These are phyloP conservation scores for Lontra canadensis DNA, from an alignment of 2,113 vertebrate genomes.

Conservation along the genomic window DNA sequence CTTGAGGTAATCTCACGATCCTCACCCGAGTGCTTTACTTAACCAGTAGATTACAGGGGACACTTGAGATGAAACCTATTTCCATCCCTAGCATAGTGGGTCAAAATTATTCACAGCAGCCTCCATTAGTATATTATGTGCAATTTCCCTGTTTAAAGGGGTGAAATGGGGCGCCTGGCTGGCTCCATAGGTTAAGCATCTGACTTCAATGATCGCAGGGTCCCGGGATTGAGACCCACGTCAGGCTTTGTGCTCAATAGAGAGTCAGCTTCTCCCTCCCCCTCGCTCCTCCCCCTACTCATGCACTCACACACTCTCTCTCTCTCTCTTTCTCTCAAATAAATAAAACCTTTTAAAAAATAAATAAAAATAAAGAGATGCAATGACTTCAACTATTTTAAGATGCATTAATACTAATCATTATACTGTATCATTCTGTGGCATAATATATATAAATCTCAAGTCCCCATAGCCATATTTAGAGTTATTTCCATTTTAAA, in stretches of 20 bases:
- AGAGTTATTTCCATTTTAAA: conserved; percentile 31
- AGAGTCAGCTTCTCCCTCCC: not conserved
- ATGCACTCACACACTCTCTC: not conserved
- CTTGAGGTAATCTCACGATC: not conserved
- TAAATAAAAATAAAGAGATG: not conserved
- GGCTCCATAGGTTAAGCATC: not conserved
- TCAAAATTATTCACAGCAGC: not conserved
- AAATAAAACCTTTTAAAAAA: not conserved
- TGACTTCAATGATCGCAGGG: not conserved
- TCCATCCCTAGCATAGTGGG: not conserved
- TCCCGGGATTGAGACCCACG: not conserved
- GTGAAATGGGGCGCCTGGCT: not conserved
- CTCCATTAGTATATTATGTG: not conserved
- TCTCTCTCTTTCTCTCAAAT: not conserved
- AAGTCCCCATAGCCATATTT: not conserved
- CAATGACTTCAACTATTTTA: not conserved
- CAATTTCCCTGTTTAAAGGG: not conserved
- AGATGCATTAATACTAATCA: conserved; percentile 26
- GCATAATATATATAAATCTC: not conserved
- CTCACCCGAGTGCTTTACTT: not conserved
- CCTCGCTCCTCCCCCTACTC: not conserved
- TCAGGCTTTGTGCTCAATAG: not conserved
- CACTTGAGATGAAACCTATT: conserved; percentile 13
- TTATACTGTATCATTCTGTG: not conserved
- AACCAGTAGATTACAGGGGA: not conserved